Conservation (phyloP, 1,140 invertebrate genomes). For the Drosophila kohkoa region DNA sequence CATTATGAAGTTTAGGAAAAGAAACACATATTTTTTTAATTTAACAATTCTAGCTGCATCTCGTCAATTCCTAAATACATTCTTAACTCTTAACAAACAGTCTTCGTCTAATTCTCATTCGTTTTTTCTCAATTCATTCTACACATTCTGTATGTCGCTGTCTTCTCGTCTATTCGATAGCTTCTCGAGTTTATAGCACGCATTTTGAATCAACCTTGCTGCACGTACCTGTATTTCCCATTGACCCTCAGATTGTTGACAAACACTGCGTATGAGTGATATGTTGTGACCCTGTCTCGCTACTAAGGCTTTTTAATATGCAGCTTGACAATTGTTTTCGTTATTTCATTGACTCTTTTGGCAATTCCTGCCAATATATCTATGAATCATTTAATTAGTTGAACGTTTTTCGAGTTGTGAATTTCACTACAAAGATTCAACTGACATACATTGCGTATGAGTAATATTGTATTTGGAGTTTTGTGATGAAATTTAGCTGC, state of each 20-base stretch:
- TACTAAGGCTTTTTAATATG: conserved; percentile 27
- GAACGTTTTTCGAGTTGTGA: not conserved
- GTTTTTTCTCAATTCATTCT: not conserved
- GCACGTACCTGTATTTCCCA: conserved; percentile 29
- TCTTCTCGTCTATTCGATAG: conserved; percentile 7
- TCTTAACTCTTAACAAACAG: not conserved
- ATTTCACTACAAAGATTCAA: not conserved
- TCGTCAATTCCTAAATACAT: too few species aligned
- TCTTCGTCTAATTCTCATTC: not conserved
- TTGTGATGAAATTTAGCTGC: not conserved
- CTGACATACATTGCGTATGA: conserved; percentile 12
- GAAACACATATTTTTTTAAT: too few species aligned
- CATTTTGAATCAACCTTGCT: conserved; percentile 18
- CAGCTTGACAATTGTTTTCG: conserved; percentile 22
- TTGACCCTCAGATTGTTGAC: conserved; percentile 57
- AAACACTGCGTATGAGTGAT: conserved; percentile 49
- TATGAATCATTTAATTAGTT: not conserved
- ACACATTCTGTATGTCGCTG: not conserved
- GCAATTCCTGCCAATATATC: not conserved
- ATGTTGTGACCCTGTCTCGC: conserved; percentile 22
- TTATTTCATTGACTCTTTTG: not conserved
- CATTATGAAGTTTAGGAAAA: too few species aligned
- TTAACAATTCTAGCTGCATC: too few species aligned
- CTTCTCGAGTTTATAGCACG: not conserved
- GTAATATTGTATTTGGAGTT: conserved; percentile 1